Percentiles rank a stretch among this genome's conserved stretches.
These are phyloP conservation scores for Athalia rosae DNA, from an alignment of 2,888 invertebrate genomes.

Conservation along the genomic window DNA sequence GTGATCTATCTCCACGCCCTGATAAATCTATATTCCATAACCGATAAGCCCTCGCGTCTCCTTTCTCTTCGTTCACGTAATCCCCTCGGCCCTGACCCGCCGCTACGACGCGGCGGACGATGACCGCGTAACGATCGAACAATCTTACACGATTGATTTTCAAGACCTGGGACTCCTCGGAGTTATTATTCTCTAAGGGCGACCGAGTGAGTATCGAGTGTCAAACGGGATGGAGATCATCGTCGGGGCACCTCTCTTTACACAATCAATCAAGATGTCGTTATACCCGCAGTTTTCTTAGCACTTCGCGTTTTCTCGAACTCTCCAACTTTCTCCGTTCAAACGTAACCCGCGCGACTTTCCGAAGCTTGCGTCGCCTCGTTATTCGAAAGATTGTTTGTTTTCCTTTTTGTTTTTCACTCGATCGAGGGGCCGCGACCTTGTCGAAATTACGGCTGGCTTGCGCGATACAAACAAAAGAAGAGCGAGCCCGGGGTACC, in stretches of 20 bases:
- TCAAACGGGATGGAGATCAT: constrained; percentile 17
- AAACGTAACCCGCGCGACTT: no score
- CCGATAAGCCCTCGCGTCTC: no score
- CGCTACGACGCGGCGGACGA: not conserved
- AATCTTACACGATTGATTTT: constrained; percentile 8
- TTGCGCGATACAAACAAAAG: constrained; percentile 14
- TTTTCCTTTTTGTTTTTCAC: no score
- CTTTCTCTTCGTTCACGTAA: constrained; percentile 11
- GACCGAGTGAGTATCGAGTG: constrained; percentile 13
- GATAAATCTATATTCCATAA: no score
- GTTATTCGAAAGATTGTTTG: no score
- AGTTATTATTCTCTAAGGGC: not conserved
- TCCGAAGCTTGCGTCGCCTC: no score
- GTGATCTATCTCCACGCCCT: no score
- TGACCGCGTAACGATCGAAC: constrained; percentile 21
- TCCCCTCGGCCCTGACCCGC: constrained; percentile 19
- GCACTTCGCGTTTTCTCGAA: no score
- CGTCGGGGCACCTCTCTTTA: constrained; percentile 18
- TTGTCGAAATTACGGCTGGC: no score
- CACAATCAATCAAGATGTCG: not conserved
- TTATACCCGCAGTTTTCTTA: no score
- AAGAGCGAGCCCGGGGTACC: not conserved
- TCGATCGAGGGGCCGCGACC: not conserved
- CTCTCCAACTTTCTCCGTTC: no score
- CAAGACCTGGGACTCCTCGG: not conserved